phyloP scores from a whole-genome alignment of 2,888 invertebrate genomes.

The Pasiphila rectangulata region DNA sequence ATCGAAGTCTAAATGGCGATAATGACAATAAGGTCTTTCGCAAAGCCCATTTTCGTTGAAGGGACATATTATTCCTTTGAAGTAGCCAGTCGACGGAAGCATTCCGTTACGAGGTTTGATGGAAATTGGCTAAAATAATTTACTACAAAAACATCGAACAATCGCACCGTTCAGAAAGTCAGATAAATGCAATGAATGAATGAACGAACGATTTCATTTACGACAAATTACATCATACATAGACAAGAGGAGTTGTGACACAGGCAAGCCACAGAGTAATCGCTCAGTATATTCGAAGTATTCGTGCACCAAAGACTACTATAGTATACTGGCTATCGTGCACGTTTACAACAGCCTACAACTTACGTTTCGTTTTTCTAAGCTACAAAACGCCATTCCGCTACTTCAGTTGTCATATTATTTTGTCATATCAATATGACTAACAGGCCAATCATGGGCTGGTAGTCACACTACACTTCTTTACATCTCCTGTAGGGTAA shows the following conservation, averaged over 20 bases:
- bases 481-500: too few relatives aligned
- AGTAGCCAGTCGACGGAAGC: slow-evolving; percentile 95
- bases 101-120: slow-evolving; percentile 70
- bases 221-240: not conserved
- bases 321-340: too few relatives aligned
- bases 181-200: slow-evolving; percentile 10
- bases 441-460: too few relatives aligned
- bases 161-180: slow-evolving; percentile 8
- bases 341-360: too few relatives aligned
- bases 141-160: slow-evolving; percentile 32
- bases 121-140: slow-evolving; percentile 14
- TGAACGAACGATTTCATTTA: slow-evolving; percentile 4
- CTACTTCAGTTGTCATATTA: too few relatives aligned
- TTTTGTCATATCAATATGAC: too few relatives aligned
- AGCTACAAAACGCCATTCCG: too few relatives aligned
- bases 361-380: too few relatives aligned
- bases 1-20: slow-evolving; percentile 90
- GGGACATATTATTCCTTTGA: slow-evolving; percentile 92
- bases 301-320: too few relatives aligned
- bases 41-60: slow-evolving; percentile 90
- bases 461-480: too few relatives aligned
- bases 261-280: too few relatives aligned
- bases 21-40: slow-evolving; percentile 95
- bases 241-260: not conserved
- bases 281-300: too few relatives aligned